phyloP scores from a whole-genome alignment of 2,888 invertebrate genomes.

The Eugnorisma glareosa region DNA sequence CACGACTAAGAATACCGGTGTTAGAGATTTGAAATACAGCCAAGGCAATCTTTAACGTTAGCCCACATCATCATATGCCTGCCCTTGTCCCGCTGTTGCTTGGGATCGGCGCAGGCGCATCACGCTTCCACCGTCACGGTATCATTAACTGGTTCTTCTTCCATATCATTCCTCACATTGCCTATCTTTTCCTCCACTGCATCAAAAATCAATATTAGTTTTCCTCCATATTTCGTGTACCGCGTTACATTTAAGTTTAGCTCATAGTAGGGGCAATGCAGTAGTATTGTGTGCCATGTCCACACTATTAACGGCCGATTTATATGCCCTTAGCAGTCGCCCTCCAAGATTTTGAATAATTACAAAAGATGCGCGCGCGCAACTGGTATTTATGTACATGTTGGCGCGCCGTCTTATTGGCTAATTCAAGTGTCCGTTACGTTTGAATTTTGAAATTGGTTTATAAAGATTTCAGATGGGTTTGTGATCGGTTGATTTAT shows the following conservation, averaged over 20 bases:
- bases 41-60: neutral
- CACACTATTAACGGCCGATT: conserved; percentile 85
- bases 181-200: neutral
- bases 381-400: conserved; percentile 77
- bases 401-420: conserved; percentile 77
- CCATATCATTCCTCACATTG: neutral
- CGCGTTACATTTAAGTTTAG: conserved; percentile 66
- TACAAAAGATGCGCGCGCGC: conserved; percentile 80
- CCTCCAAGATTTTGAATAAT: conserved; percentile 84
- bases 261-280: conserved; percentile 75
- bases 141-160: neutral
- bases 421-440: conserved; percentile 77
- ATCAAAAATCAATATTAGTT: neutral
- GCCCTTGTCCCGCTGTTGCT: neutral
- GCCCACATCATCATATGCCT: neutral
- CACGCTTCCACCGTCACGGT: neutral
- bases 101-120: neutral
- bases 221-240: conserved; percentile 60
- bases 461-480: conserved; percentile 50
- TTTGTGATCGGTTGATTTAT: conserved; percentile 58
- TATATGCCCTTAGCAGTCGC: conserved; percentile 84
- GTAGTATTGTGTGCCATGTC: conserved; percentile 85
- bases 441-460: conserved; percentile 71
- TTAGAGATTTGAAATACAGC: too few relatives aligned
- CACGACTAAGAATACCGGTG: too few relatives aligned